phyloP scores from a whole-genome alignment of 2,113 vertebrate species.

The Calypte anna region DNA sequence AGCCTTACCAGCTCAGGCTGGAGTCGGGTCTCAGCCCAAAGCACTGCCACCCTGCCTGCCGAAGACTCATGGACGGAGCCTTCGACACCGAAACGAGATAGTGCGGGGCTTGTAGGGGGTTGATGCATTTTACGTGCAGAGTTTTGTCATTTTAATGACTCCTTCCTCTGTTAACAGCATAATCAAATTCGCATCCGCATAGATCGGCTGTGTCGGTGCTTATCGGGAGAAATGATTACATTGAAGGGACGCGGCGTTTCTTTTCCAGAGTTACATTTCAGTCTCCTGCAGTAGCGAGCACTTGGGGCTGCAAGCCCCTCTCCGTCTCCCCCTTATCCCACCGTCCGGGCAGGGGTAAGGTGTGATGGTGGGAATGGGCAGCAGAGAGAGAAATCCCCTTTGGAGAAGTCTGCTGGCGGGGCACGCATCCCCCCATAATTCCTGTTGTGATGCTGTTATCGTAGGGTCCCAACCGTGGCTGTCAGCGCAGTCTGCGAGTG shows the following conservation, averaged over 20 bases:
- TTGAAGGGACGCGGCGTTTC: background rate
- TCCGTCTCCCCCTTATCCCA: background rate
- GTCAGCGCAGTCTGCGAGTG: background rate
- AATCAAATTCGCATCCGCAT: slow-evolving; percentile 41
- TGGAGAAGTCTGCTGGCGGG: background rate
- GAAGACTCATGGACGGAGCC: background rate
- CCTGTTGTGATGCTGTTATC: background rate
- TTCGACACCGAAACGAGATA: background rate
- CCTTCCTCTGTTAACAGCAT: slow-evolving; percentile 44
- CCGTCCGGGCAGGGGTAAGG: fast-evolving
- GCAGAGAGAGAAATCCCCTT: background rate
- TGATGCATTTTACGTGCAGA: background rate
- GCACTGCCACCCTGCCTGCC: background rate
- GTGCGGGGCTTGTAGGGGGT: background rate
- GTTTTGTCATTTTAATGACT: slow-evolving; percentile 45
- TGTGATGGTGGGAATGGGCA: background rate
- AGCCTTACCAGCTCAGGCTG: background rate
- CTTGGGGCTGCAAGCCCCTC: background rate
- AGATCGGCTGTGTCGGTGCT: slow-evolving; percentile 21
- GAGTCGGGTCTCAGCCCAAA: background rate
- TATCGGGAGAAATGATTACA: slow-evolving; percentile 24
- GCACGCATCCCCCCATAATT: background rate
- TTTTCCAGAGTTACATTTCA: background rate
- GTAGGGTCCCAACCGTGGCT: background rate
- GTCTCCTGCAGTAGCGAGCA: background rate